phyloP scores from a whole-genome alignment of 1,140 invertebrate species.

The Tetraneura akinire region DNA sequence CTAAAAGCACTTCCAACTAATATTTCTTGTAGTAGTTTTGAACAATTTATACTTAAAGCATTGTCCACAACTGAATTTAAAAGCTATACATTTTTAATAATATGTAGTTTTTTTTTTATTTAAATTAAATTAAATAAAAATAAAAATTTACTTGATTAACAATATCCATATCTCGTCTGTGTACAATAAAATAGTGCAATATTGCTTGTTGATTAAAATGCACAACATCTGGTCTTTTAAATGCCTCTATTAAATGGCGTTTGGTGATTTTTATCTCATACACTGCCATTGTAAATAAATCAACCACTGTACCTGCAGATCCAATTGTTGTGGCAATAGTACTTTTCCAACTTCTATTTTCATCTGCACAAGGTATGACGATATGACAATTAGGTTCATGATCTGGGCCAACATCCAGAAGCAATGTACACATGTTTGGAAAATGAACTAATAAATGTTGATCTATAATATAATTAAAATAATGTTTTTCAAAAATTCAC shows the following conservation, averaged over 20 bases:
- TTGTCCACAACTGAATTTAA: constrained; percentile 62
- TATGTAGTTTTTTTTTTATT: background rate
- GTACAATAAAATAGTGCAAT: constrained; percentile 76
- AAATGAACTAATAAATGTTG: constrained; percentile 77
- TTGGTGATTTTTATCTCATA: constrained; percentile 67
- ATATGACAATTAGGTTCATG: constrained; percentile 82
- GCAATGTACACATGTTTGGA: constrained; percentile 75
- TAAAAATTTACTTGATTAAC: constrained; percentile 57
- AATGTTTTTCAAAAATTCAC: no score
- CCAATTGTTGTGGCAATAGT: constrained; percentile 36
- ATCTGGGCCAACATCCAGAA: constrained; percentile 75
- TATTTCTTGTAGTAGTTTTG: constrained; percentile 75
- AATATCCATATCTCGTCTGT: constrained; percentile 71
- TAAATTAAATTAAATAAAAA: background rate
- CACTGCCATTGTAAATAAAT: constrained; percentile 72
- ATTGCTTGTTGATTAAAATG: constrained; percentile 67
- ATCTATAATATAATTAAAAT: constrained; percentile 59
- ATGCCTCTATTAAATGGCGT: constrained; percentile 68
- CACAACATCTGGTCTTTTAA: constrained; percentile 59
- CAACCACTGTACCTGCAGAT: constrained; percentile 55
- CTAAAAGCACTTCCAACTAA: constrained; percentile 72
- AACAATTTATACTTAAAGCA: constrained; percentile 61
- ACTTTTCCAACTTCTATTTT: constrained; percentile 33
- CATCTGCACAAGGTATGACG: constrained; percentile 58
- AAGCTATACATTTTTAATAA: constrained; percentile 57